These are phyloP conservation scores for Camelus bactrianus DNA, from an alignment of 2,113 vertebrate species.

Conservation along the genomic window DNA sequence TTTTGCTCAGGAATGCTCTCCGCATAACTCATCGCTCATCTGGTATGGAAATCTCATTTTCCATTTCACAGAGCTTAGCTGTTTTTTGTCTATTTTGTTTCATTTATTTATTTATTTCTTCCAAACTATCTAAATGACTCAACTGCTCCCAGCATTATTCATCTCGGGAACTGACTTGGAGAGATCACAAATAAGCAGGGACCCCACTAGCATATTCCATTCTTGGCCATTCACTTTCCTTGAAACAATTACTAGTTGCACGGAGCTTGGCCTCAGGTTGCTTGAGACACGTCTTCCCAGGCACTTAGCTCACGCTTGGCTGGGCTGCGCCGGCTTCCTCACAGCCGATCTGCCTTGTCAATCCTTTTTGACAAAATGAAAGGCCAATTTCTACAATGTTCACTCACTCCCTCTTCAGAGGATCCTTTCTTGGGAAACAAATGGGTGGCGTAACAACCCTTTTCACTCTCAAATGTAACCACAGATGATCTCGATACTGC, in stretches of 20 bases:
- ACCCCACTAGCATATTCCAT: not conserved
- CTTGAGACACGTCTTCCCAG: constrained; percentile 24
- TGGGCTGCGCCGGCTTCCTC: not conserved
- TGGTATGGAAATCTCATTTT: not conserved
- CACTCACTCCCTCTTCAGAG: constrained; percentile 41
- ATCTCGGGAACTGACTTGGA: not conserved
- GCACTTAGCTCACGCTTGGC: not conserved
- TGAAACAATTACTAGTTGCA: not conserved
- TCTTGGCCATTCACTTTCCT: not conserved
- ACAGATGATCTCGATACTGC: not conserved
- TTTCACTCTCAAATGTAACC: constrained; percentile 32
- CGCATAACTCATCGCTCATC: constrained; percentile 17
- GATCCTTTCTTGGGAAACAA: constrained; percentile 53
- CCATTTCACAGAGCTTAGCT: constrained; percentile 40
- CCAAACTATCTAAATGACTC: not conserved
- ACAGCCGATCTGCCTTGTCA: not conserved
- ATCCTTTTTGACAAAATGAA: constrained; percentile 44
- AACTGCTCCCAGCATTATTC: not conserved
- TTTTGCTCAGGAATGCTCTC: constrained; percentile 47
- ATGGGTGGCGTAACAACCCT: not conserved
- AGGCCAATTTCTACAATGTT: constrained; percentile 40
- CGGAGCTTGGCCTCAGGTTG: not conserved
- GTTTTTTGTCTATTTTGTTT: constrained; percentile 19
- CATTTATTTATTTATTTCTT: not conserved
- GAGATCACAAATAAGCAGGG: not conserved